Percentiles rank a stretch among this genome's conserved stretches.
Evolutionary conservation across 2,113 vertebrate species (phyloP).

Genomic region (Dissostichus mawsoni): DNA sequence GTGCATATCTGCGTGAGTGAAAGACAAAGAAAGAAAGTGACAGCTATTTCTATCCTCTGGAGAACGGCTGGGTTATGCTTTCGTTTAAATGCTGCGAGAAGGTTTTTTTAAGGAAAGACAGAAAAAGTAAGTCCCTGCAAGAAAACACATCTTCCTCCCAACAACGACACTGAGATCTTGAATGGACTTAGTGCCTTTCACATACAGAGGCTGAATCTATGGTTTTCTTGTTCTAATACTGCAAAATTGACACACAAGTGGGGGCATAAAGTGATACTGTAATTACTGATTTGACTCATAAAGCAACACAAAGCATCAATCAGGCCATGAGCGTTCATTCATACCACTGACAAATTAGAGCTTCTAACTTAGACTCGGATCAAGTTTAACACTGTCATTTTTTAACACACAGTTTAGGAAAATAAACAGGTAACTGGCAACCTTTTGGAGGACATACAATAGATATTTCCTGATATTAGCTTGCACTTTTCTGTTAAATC

Average conservation of each 20-base stretch:
- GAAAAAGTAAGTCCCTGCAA: conserved; percentile 51
- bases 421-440: conserved; percentile 73
- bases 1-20: conserved; percentile 17
- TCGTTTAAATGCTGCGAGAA: conserved; percentile 61
- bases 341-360: conserved; percentile 69
- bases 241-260: conserved; percentile 60
- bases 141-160: conserved; percentile 52
- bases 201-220: conserved; percentile 43
- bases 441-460: conserved; percentile 71
- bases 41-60: conserved; percentile 46
- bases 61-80: conserved; percentile 60
- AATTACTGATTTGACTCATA: conserved; percentile 53
- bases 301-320: conserved; percentile 62
- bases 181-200: conserved; percentile 61
- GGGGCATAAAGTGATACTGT: conserved; percentile 61
- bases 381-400: conserved; percentile 67
- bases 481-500: conserved; percentile 75
- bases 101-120: conserved; percentile 47
- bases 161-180: conserved; percentile 28
- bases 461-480: conserved; percentile 80
- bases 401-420: conserved; percentile 77
- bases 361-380: conserved; percentile 62
- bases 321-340: conserved; percentile 73
- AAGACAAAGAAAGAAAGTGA: conserved; percentile 50
- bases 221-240: conserved; percentile 52